Evolutionary conservation across 2,113 vertebrate genomes (phyloP).

Genomic region (Cephalophus harveyi): DNA sequence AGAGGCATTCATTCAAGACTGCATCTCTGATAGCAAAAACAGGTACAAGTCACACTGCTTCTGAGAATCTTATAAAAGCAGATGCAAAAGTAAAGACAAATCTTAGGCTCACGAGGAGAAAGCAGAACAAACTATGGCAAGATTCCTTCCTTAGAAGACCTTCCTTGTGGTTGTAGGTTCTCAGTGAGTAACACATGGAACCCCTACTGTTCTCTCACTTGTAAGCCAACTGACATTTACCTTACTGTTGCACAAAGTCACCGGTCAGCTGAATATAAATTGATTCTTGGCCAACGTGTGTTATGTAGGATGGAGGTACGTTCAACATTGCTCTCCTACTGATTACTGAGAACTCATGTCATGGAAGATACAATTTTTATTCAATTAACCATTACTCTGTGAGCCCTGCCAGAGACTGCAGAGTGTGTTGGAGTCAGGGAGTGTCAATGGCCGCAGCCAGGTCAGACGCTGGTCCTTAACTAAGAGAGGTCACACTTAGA

Average conservation of each 20-base stretch:
- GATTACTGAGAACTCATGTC: background rate
- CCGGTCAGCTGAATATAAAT: background rate
- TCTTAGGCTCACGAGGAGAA: background rate
- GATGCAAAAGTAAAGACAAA: background rate
- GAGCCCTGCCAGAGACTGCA: background rate
- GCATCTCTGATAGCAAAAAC: background rate
- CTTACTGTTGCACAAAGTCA: background rate
- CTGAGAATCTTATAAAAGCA: background rate
- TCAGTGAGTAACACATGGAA: background rate
- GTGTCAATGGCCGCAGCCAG: fast-evolving
- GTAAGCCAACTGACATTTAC: background rate
- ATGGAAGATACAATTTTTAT: background rate
- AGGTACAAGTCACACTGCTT: background rate
- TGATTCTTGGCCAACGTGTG: background rate
- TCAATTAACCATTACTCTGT: background rate
- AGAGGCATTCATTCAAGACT: background rate
- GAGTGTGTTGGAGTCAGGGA: background rate
- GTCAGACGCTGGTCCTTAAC: background rate
- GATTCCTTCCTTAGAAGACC: background rate
- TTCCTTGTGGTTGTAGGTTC: background rate
- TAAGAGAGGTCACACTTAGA: background rate
- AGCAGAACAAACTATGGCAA: background rate
- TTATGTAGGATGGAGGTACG: background rate
- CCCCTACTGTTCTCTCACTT: background rate
- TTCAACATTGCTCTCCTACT: background rate